Evolutionary conservation across 2,797 vertebrate species (phyloP), one percentile per base, ranked within the genome.

Genomic region (Varecia variegata): DNA sequence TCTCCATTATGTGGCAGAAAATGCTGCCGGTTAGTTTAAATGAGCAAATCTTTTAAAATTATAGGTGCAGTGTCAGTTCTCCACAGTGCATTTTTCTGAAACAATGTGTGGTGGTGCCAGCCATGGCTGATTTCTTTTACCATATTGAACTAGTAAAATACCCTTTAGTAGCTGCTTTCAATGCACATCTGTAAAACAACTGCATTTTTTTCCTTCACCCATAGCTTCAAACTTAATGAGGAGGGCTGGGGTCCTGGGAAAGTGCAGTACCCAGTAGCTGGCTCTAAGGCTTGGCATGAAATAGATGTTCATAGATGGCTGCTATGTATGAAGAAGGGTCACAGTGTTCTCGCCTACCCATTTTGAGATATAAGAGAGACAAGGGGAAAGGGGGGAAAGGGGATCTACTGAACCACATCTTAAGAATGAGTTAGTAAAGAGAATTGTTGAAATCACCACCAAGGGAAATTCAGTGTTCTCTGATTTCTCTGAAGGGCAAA

Each of bases 21-120:
- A 92, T 95, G 85, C 82, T 92, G 67, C 92, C 4, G 40, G 87
- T 94, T 90, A 45, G 84, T 96, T 93, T 90, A 94, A 96, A 97
- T 96, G 97, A 96, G 94, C 90, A 97, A 92, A 98, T 96, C 90
- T 96, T 97, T 96, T 73, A 88, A 93, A 97, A 97, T 96, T 94
- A 94, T 83, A 87, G 96, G 68, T 88, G 67, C 68, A 58, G 47
- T 38, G 92, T 76, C 94, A 71, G 0, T 92, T 96, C 93, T 97
- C 87, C 71, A 58, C 77, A 71, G 87, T 14, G 68, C 86, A 5
- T 94, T 95, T 97, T 96, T 76, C 96, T 90, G 90, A 95, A 96
- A 77, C 93, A 88, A 12, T 82, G 84, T 97, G 89, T 52, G 30
- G 74, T 67, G 54, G 80, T 93, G 67, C 90, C 89, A 84, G 96